Conservation (phyloP, 1,140 invertebrate species). For the Dendrolimus kikuchii region DNA sequence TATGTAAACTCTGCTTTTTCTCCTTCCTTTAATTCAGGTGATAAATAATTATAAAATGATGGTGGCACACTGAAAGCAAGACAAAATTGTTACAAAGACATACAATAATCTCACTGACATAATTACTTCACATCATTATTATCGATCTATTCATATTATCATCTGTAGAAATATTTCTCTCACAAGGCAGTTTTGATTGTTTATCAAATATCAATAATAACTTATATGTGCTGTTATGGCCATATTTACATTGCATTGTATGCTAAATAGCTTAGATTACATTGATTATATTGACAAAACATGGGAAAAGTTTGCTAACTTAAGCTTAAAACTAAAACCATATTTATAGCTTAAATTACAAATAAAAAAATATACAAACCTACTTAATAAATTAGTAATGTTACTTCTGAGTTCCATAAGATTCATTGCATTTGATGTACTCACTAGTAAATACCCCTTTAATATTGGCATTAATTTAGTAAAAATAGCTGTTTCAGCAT, state of each 20-base stretch:
- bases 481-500: slow-evolving; percentile 83
- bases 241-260: no score
- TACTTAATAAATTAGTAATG: slow-evolving; percentile 76
- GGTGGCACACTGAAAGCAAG: slow-evolving; percentile 45
- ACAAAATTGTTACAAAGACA: neutral
- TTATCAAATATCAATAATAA: no score
- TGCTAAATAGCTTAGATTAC: no score
- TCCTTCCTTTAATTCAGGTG: slow-evolving; percentile 42
- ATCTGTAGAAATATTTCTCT: no score
- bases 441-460: slow-evolving; percentile 79
- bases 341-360: neutral
- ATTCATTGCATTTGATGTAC: slow-evolving; percentile 74
- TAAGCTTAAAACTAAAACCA: no score
- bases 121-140: no score
- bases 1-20: slow-evolving; percentile 41
- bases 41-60: slow-evolving; percentile 44
- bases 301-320: no score
- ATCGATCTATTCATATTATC: no score
- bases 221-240: no score
- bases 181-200: no score
- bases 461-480: slow-evolving; percentile 82
- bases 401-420: slow-evolving; percentile 82
- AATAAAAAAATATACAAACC: slow-evolving; percentile 26
- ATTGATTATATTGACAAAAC: no score
- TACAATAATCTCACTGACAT: no score